Evolutionary conservation across 92 coral and sea anemone species (phyloP).

Genomic region (Palythoa grandis): DNA sequence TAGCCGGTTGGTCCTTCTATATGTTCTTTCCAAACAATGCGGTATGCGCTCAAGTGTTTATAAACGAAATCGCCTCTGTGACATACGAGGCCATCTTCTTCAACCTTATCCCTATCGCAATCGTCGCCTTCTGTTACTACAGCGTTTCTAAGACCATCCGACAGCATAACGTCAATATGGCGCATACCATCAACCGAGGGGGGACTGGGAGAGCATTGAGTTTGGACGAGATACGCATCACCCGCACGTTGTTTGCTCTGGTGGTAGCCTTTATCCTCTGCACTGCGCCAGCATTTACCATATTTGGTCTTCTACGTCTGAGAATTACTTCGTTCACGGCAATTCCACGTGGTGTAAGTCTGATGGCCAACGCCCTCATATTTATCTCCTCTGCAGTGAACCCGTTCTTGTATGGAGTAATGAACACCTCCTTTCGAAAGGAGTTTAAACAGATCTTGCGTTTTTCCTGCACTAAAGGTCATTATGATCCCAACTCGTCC

Average conservation of each 20-base stretch:
- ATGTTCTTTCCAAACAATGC: constrained; percentile 39
- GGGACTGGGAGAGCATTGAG: constrained; percentile 26
- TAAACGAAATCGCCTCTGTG: constrained; percentile 33
- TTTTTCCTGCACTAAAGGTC: constrained; percentile 15
- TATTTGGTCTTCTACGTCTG: constrained; percentile 37
- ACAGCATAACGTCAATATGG: constrained; percentile 16
- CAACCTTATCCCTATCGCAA: constrained; percentile 32
- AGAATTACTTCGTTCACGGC: constrained; percentile 30
- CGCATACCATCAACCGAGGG: not conserved
- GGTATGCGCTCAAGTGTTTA: constrained; percentile 37
- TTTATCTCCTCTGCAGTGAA: constrained; percentile 40
- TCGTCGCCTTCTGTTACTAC: constrained; percentile 40
- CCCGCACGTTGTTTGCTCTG: constrained; percentile 38
- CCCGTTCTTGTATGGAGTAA: constrained; percentile 39
- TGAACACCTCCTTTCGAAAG: constrained; percentile 39
- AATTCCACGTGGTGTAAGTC: constrained; percentile 44
- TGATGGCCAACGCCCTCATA: constrained; percentile 43
- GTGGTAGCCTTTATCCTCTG: constrained; percentile 42
- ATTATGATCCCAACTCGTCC: constrained; percentile 28
- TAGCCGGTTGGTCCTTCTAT: constrained; percentile 20
- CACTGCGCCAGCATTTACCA: constrained; percentile 42
- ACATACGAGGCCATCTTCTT: constrained; percentile 37
- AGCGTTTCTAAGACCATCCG: constrained; percentile 43
- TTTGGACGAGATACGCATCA: constrained; percentile 36
- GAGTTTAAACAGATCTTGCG: constrained; percentile 35